A percentile compares a stretch with the other conserved stretches of the same genome.
phyloP scores from a whole-genome alignment of 2,797 vertebrate genomes.

The Podargus strigoides region DNA sequence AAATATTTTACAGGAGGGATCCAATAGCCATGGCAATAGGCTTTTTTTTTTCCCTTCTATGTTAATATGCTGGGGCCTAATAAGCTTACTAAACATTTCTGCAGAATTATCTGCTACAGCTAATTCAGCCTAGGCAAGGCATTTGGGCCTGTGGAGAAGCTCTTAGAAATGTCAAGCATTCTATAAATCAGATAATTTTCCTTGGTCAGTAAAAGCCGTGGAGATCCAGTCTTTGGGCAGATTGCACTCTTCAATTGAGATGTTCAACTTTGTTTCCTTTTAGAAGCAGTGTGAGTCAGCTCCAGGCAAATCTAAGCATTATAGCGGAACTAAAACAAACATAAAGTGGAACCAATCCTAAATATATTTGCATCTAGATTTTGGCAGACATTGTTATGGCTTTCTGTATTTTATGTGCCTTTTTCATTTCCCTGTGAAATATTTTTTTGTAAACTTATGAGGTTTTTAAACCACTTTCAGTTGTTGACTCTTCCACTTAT shows the following conservation, averaged over 20 bases:
- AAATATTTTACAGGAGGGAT: not conserved
- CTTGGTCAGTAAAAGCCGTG: conserved; percentile 31
- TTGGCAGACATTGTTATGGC: conserved; percentile 49
- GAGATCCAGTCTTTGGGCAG: conserved; percentile 18
- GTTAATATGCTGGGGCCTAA: not conserved
- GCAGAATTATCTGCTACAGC: not conserved
- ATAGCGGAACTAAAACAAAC: conserved; percentile 48
- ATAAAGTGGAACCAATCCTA: conserved; percentile 54
- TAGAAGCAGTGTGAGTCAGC: conserved; percentile 33
- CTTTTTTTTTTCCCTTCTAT: fast-evolving
- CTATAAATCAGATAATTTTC: conserved; percentile 42
- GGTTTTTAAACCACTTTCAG: conserved; percentile 16
- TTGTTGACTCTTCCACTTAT: conserved; percentile 37
- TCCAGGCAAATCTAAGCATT: conserved; percentile 6
- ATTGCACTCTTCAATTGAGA: conserved; percentile 8
- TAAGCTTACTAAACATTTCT: conserved; percentile 24
- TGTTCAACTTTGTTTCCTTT: conserved; percentile 32
- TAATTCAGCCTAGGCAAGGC: not conserved
- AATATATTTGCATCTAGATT: conserved; percentile 52
- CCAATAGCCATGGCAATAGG: not conserved
- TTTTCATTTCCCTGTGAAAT: conserved; percentile 25
- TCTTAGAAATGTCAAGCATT: conserved; percentile 43
- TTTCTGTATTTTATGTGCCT: conserved; percentile 38
- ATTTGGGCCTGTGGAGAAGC: not conserved
- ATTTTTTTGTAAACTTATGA: conserved; percentile 25